Conservation (phyloP, 2,888 invertebrate genomes). For the Cryptocheilus praepositus region DNA sequence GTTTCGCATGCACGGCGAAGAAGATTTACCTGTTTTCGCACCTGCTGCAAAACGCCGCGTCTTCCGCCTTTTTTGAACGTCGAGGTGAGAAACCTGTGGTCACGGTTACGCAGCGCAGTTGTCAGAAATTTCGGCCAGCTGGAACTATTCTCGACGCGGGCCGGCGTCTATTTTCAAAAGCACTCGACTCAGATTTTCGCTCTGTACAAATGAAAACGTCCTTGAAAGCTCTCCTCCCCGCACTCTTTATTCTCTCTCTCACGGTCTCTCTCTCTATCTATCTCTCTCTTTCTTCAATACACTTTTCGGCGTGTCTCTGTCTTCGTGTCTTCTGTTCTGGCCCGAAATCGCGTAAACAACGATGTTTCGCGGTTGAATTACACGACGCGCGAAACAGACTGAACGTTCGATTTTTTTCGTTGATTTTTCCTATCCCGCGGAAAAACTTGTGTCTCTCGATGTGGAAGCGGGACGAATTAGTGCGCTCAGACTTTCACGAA, state of each 20-base stretch:
- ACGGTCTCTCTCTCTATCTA: neutral
- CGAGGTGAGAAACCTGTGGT: neutral
- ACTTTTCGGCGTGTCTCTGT: neutral
- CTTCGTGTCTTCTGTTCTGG: neutral
- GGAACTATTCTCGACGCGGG: conserved; percentile 37
- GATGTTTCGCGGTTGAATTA: too few relatives aligned
- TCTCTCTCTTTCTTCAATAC: neutral
- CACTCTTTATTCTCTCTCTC: neutral
- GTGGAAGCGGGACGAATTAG: too few relatives aligned
- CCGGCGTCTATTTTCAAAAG: conserved; percentile 38
- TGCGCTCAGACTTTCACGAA: too few relatives aligned
- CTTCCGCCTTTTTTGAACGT: neutral
- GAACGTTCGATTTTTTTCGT: too few relatives aligned
- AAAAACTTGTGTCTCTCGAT: too few relatives aligned
- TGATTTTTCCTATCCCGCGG: too few relatives aligned
- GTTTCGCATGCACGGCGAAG: too few relatives aligned
- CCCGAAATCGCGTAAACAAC: neutral
- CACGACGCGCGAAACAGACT: too few relatives aligned
- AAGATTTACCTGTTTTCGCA: neutral
- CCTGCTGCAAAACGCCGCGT: neutral
- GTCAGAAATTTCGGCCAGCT: conserved; percentile 36
- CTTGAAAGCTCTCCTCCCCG: conserved; percentile 18
- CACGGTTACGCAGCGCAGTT: too few relatives aligned
- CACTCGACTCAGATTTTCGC: conserved; percentile 14
- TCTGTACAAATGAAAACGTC: conserved; percentile 25